Evolutionary conservation across 1,140 invertebrate species (phyloP), one percentile per base, ranked within the genome.

Genomic region (Mylabris phalerata): DNA sequence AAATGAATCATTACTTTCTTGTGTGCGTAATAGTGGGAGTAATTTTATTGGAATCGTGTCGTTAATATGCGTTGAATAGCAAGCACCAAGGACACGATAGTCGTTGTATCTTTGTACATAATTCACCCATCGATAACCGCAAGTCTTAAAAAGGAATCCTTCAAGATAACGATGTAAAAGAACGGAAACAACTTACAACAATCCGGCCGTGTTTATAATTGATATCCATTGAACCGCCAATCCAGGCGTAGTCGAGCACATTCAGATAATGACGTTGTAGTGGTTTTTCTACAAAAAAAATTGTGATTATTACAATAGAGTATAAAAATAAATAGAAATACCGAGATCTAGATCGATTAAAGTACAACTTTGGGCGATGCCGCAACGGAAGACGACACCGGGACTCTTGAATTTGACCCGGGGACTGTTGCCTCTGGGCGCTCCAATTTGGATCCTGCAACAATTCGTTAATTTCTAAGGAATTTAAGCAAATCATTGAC

Each of bases 161-260:
- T 45, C 5, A 9, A 11, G 3, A 45, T 38, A 43, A 32, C 32
- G 7, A 7, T 5, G 4, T 32, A 32, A 32, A 32, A 5, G 4
- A 7, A 32, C 32, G 44, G 44, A 44, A 57, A 38, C 32, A 48
- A 59, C 57, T 40, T n/a, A 63, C 54, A 9, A 60, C 57, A 11
- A 59, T 27, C 2, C 48, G 10, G 27, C 44, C 44, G 4, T 19
- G 25, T 39, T 56, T 48, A 11, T 40, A 59, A 54, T 46, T 63
- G 9, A 63, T 59, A 44, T 63, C 61, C 57, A 63, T 63, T 2
- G 61, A 45, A 9, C 57, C 61, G n/a, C 61, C 61, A 43, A 60
- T 51, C 61, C 61, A 63, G 2, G 61, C 57, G 44, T 58, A 26
- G 43, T 63, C 61, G 3, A 59, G 19, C 11, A 42, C 50, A 43